phyloP scores from a whole-genome alignment of 2,797 vertebrate species.

The Chloroceryle amazona region DNA sequence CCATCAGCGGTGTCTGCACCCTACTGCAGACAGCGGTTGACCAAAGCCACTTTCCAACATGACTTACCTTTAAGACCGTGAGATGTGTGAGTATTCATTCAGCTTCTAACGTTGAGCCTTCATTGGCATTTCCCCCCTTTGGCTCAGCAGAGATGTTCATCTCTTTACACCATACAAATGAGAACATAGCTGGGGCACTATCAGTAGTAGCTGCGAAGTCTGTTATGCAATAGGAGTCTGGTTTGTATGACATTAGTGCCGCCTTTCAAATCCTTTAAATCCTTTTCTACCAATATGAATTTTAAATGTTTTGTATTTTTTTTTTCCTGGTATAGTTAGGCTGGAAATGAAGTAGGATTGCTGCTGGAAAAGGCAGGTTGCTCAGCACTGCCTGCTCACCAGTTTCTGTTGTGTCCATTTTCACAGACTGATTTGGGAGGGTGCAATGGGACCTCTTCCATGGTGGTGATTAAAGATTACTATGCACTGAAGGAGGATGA shows the following conservation, averaged over 20 bases:
- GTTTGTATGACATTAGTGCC: background rate
- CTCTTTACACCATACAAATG: background rate
- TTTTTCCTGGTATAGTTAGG: background rate
- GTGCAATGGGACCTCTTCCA: slow-evolving; percentile 93
- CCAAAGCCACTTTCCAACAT: background rate
- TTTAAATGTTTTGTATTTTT: background rate
- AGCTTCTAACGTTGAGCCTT: background rate
- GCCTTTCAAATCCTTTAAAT: background rate
- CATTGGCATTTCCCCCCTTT: rapidly evolving
- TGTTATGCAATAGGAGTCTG: background rate
- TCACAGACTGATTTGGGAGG: slow-evolving; percentile 86
- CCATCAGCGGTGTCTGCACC: background rate
- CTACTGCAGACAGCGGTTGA: background rate
- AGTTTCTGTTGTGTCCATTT: slow-evolving; percentile 55
- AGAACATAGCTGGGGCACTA: background rate
- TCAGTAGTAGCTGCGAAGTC: background rate
- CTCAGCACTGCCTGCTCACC: background rate
- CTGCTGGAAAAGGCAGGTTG: background rate
- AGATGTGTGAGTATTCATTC: background rate
- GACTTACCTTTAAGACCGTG: background rate
- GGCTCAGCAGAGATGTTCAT: background rate
- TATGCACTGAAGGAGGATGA: slow-evolving; percentile 98
- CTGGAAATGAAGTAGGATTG: background rate
- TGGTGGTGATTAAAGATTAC: slow-evolving; percentile 96
- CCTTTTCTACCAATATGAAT: background rate